These are phyloP conservation scores for Sarcophaga carnaria DNA, from an alignment of 2,888 invertebrate genomes.

Conservation along the genomic window DNA sequence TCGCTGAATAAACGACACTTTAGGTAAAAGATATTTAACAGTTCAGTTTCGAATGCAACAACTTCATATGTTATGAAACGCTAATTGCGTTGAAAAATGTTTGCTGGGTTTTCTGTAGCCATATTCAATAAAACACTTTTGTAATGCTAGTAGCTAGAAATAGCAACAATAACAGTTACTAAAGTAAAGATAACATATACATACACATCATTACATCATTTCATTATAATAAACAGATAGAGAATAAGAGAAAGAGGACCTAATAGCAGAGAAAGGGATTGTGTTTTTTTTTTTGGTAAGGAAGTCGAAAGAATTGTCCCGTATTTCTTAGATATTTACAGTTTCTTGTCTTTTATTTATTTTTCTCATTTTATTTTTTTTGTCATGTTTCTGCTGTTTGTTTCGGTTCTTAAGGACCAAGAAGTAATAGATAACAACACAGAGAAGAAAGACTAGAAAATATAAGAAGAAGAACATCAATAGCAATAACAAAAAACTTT, in stretches of 20 bases:
- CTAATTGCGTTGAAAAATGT: too few species aligned
- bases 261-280: conserved; percentile 22
- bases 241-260: neutral
- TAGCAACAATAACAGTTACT: conserved; percentile 2
- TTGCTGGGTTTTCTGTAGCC: conserved; percentile 11
- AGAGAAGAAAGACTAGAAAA: conserved; percentile 24
- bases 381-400: conserved; percentile 6
- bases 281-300: conserved; percentile 24
- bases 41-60: too few species aligned
- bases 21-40: too few species aligned
- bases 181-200: neutral
- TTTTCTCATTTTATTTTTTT: neutral
- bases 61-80: too few species aligned
- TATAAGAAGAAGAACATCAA: conserved; percentile 50
- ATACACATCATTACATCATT: conserved; percentile 8
- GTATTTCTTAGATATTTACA: conserved; percentile 53
- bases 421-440: conserved; percentile 46
- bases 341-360: conserved; percentile 30
- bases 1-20: too few species aligned
- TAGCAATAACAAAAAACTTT: conserved; percentile 63
- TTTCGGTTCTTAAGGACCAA: conserved; percentile 25
- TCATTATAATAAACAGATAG: conserved; percentile 33
- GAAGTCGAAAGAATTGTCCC: conserved; percentile 57
- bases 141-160: conserved; percentile 18
- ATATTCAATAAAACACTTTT: conserved; percentile 58